Evolutionary conservation across 1,140 invertebrate genomes (phyloP).

Genomic region (Matsumurasca onukii): DNA sequence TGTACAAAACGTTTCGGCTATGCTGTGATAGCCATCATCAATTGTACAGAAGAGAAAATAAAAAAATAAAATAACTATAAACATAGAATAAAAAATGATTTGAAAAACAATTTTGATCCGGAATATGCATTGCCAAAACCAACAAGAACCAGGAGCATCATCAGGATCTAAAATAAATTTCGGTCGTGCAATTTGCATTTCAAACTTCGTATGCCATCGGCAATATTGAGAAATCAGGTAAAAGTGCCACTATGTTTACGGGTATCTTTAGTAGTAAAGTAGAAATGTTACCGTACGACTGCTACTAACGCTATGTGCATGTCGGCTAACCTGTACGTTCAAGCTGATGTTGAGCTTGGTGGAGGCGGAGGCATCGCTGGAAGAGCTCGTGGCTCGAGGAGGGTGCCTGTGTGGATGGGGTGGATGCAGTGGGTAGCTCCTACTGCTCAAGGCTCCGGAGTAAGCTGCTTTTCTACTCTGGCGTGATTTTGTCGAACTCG

Average conservation of each 20-base stretch:
- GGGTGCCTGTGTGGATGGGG: too few species aligned
- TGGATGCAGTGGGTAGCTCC: not conserved
- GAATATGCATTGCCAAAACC: too few species aligned
- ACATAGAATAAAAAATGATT: too few species aligned
- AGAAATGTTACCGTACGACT: not conserved
- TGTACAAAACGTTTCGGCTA: too few species aligned
- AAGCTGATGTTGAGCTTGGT: constrained; percentile 21
- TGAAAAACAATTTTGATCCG: too few species aligned
- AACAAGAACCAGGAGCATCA: not conserved
- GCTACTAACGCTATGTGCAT: not conserved
- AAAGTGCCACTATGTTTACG: not conserved
- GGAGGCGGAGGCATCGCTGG: constrained; percentile 31
- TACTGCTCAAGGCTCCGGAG: constrained; percentile 22
- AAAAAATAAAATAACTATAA: too few species aligned
- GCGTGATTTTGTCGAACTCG: constrained; percentile 27
- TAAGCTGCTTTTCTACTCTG: constrained; percentile 13
- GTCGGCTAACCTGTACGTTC: constrained; percentile 8
- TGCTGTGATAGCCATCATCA: too few species aligned
- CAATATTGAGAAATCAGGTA: not conserved
- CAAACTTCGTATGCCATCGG: too few species aligned
- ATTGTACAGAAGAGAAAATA: too few species aligned
- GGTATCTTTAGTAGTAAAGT: not conserved
- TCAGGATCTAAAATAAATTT: not conserved
- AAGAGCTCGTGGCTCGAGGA: constrained; percentile 7
- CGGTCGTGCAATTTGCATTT: not conserved